These are phyloP conservation scores for Ceuthmochares aereus DNA, from an alignment of 2,113 vertebrate genomes.

Conservation along the genomic window DNA sequence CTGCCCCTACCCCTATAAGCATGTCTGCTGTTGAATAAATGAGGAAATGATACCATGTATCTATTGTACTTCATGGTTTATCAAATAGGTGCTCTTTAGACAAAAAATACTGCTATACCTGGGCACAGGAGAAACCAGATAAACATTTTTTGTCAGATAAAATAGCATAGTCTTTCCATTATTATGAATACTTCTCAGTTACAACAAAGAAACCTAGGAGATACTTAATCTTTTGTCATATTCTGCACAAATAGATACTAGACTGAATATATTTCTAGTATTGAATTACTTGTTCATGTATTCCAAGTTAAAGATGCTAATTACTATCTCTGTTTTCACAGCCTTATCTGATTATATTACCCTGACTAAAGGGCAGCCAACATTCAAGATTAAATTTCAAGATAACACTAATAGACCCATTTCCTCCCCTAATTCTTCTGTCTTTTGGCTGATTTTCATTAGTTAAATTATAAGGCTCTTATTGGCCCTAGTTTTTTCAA, in stretches of 20 bases:
- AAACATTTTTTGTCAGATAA: not conserved
- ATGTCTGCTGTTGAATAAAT: not conserved
- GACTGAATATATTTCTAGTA: not conserved
- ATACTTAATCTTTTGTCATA: conserved; percentile 11
- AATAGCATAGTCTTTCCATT: not conserved
- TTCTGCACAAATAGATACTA: not conserved
- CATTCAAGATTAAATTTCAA: conserved; percentile 38
- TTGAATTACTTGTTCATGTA: conserved; percentile 21
- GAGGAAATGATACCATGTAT: not conserved
- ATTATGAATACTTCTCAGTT: not conserved
- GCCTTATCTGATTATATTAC: conserved; percentile 54
- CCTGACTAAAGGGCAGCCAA: conserved; percentile 46
- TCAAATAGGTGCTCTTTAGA: not conserved
- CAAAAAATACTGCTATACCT: not conserved
- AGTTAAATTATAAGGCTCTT: not conserved
- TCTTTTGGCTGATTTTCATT: conserved; percentile 28
- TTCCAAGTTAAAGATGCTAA: conserved; percentile 54
- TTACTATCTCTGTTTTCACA: conserved; percentile 49
- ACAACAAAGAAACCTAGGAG: not conserved
- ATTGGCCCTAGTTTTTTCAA: conserved; percentile 24
- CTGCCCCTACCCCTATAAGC: not conserved
- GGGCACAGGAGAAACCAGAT: not conserved
- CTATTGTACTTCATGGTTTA: not conserved
- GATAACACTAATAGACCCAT: conserved; percentile 29
- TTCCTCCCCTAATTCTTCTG: not conserved